Evolutionary conservation across 2,888 invertebrate genomes (phyloP).

Genomic region (Sesia apiformis): DNA sequence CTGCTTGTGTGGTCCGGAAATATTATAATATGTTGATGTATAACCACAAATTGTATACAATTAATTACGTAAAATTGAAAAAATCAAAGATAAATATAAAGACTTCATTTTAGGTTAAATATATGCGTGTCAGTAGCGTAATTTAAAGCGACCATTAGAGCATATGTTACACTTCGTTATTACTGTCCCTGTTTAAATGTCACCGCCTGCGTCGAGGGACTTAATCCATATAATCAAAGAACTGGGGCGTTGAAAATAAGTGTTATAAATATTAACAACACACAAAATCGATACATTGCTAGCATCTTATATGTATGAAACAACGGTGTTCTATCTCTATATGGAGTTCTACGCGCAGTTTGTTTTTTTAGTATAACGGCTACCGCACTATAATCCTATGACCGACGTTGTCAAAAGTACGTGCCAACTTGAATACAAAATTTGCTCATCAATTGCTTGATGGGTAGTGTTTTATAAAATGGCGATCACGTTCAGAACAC

Average conservation of each 20-base stretch:
- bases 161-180: not conserved
- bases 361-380: constrained; percentile 55
- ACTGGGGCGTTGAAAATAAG: constrained; percentile 1
- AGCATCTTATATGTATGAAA: constrained; percentile 11
- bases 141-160: not conserved
- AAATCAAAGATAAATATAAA: too few species aligned
- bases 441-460: constrained; percentile 3
- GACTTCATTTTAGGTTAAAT: too few species aligned
- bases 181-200: not conserved
- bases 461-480: constrained; percentile 20
- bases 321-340: constrained; percentile 33
- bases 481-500: constrained; percentile 51
- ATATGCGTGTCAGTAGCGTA: not conserved
- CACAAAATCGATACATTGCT: constrained; percentile 2
- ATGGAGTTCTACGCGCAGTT: constrained; percentile 33
- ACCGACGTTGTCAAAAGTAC: constrained; percentile 41
- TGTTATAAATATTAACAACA: constrained; percentile 15
- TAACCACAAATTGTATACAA: too few species aligned
- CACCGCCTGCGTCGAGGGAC: not conserved
- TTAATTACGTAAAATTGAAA: too few species aligned
- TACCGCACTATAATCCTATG: constrained; percentile 24
- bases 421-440: constrained; percentile 39
- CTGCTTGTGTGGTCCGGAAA: too few species aligned
- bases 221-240: not conserved
- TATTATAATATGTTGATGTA: too few species aligned